Evolutionary conservation across 1,140 invertebrate genomes (phyloP), one percentile per base, ranked within the genome.

Genomic region (Drosophila kikkawai): DNA sequence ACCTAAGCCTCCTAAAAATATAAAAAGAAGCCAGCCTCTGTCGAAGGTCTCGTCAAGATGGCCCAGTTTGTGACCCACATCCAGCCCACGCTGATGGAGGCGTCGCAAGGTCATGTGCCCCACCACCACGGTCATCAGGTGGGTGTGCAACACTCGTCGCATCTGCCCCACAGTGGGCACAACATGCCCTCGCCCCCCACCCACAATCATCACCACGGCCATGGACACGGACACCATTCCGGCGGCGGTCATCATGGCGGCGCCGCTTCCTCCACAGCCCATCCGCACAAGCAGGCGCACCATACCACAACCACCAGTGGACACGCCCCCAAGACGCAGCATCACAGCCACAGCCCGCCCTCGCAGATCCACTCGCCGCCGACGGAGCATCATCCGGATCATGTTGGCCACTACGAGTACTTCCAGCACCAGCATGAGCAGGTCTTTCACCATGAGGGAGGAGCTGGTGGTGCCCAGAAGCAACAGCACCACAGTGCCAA

Each of bases 11-110:
- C 32, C 6, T 11, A 68, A 55, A 22, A 69, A 45, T 39, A 58
- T 9, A 77, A 51, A 47, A 48, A 58, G 47, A 45, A 63, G 39
- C 36, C 11, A 77, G 17, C 47, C 42, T 19, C 39, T 12, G 59
- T 67, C 69, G 45, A 74, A 65, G 36, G 65, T 53, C 56, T 45
- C 50, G 37, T 50, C 44, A 51, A 75, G 61, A 85, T 94, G 94
- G 94, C 94, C 45, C 94, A 94, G 87, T 94, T 94, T 75, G 94
- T 94, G 57, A 94, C 94, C 47, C 94, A 94, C 82, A 94, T 94
- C 76, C 94, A 94, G 85, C 94, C 94, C 34, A 94, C 94, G 34
- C 78, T 94, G 88, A 75, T 94, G 85, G 94, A 94, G 81, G 93
- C 94, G 17, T 93, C 94, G 36, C 94, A 94, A 76, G 94, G 94